Conservation (phyloP, 2,113 vertebrate genomes). For the Tachuris rubrigastra region DNA sequence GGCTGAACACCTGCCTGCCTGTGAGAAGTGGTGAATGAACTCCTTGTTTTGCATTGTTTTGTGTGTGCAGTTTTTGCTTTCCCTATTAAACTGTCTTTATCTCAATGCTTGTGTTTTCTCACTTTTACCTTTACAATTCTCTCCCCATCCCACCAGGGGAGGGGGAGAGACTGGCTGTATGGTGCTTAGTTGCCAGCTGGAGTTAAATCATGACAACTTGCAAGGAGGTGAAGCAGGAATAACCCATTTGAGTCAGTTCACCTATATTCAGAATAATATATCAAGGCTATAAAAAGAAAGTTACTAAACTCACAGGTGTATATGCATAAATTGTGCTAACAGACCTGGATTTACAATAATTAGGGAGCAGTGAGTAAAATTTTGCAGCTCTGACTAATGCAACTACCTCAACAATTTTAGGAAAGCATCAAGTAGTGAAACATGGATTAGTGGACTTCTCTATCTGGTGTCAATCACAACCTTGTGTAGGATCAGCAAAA, state of each 20-base stretch:
- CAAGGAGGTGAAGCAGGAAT: neutral
- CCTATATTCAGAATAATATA: conserved; percentile 5
- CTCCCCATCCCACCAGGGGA: neutral
- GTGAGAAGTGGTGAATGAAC: accelerated
- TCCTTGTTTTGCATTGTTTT: neutral
- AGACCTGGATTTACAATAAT: neutral
- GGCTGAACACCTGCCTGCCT: neutral
- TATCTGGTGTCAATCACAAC: neutral
- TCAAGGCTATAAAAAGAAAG: conserved; percentile 40
- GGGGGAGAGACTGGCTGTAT: neutral
- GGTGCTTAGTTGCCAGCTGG: neutral
- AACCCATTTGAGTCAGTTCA: conserved; percentile 36
- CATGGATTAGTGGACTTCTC: neutral
- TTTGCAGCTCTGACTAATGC: neutral
- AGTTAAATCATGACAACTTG: neutral
- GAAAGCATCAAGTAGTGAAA: neutral
- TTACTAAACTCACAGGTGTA: conserved; percentile 9
- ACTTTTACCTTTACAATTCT: neutral
- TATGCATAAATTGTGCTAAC: neutral
- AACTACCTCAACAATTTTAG: neutral
- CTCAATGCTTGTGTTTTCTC: neutral
- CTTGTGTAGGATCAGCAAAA: neutral
- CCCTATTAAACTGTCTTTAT: neutral
- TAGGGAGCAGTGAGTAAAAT: neutral
- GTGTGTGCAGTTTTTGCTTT: neutral